Evolutionary conservation across 2,113 vertebrate species (phyloP).

Genomic region (Scomber japonicus): DNA sequence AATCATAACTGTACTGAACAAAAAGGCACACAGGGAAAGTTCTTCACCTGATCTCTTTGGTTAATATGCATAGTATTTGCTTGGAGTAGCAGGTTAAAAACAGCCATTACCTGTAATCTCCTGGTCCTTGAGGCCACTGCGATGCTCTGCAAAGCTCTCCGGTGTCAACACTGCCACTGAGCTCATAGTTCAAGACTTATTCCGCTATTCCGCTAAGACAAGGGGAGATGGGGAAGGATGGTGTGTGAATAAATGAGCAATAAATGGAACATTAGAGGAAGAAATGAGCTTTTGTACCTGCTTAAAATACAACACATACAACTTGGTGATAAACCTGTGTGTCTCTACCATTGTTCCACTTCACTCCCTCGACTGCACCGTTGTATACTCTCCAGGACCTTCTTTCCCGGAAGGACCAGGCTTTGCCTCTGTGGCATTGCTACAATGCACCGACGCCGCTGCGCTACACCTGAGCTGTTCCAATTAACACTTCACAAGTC

Average conservation of each 20-base stretch:
- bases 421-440: slow-evolving; percentile 48
- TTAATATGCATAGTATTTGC: neutral
- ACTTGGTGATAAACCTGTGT: neutral
- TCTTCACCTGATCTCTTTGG: neutral
- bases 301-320: neutral
- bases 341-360: neutral
- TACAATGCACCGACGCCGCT: slow-evolving; percentile 7
- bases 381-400: slow-evolving; percentile 13
- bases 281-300: neutral
- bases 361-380: neutral
- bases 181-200: slow-evolving; percentile 88
- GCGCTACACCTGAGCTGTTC: slow-evolving; percentile 64
- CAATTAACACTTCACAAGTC: slow-evolving; percentile 65
- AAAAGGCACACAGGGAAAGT: neutral
- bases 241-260: neutral
- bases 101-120: slow-evolving; percentile 79
- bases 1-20: neutral
- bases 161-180: slow-evolving; percentile 87
- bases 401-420: slow-evolving; percentile 32
- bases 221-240: neutral
- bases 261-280: neutral
- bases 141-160: slow-evolving; percentile 88
- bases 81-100: neutral
- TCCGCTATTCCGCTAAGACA: slow-evolving; percentile 82
- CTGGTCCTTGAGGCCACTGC: slow-evolving; percentile 85